A percentile compares a stretch with the other conserved stretches of the same genome.
These are phyloP conservation scores for Piezodorus guildinii DNA, from an alignment of 1,140 invertebrate species.

Conservation along the genomic window DNA sequence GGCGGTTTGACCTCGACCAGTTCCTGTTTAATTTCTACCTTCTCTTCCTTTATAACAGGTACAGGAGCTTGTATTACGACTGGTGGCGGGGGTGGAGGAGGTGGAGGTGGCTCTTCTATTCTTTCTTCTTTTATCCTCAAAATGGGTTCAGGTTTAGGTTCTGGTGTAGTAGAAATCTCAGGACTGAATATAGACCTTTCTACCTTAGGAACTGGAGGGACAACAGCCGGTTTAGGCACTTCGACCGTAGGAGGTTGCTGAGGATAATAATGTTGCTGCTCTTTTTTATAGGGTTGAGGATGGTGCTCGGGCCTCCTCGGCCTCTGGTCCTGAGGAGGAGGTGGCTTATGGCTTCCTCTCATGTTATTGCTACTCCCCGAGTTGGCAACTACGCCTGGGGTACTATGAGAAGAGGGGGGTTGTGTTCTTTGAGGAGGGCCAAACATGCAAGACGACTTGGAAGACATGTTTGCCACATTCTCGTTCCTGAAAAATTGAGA, in stretches of 20 bases:
- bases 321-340: not conserved
- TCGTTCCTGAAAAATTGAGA: conserved; percentile 5
- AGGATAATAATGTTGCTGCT: not conserved
- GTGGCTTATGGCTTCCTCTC: not conserved
- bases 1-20: not conserved
- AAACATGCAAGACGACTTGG: conserved; percentile 22
- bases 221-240: not conserved
- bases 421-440: conserved; percentile 22
- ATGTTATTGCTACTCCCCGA: not conserved
- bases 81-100: not conserved
- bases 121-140: not conserved
- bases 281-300: not conserved
- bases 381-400: not conserved
- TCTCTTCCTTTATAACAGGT: conserved; percentile 1
- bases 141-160: not conserved
- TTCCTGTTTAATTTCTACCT: not conserved
- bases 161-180: conserved; percentile 12
- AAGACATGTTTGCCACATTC: not conserved
- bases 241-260: conserved; percentile 3
- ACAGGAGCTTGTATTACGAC: not conserved
- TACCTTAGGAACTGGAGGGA: conserved; percentile 6
- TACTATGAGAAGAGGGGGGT: conserved; percentile 7
- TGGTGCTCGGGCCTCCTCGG: not conserved
- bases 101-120: not conserved
- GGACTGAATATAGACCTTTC: conserved; percentile 22